Conservation (phyloP, 2,797 vertebrate genomes). For the Sternotherus odoratus region DNA sequence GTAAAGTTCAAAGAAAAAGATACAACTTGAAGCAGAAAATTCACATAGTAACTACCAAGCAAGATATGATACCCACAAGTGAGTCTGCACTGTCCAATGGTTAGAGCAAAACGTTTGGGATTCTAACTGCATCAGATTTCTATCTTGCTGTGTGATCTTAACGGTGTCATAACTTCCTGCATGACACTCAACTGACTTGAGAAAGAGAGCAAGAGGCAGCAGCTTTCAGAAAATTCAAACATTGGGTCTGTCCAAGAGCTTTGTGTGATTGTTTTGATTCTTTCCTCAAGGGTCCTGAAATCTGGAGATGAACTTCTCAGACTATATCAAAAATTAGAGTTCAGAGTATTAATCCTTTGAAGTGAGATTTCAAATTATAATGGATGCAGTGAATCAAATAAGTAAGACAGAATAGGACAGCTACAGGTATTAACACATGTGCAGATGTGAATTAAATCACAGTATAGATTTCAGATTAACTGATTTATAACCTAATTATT, state of each 20-base stretch:
- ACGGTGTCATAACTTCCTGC: neutral
- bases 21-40: neutral
- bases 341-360: slow-evolving; percentile 58
- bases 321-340: slow-evolving; percentile 17
- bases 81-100: neutral
- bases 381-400: slow-evolving; percentile 7
- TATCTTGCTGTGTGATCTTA: neutral
- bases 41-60: neutral
- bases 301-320: slow-evolving; percentile 39
- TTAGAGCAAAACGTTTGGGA: neutral
- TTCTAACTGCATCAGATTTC: neutral
- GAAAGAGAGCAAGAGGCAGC: neutral
- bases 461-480: neutral
- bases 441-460: slow-evolving; percentile 41
- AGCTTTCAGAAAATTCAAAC: slow-evolving; percentile 34
- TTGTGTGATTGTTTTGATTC: slow-evolving; percentile 2
- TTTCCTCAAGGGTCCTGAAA: slow-evolving; percentile 26
- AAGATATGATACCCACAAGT: neutral
- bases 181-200: neutral
- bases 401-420: slow-evolving; percentile 35
- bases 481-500: slow-evolving; percentile 38
- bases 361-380: slow-evolving; percentile 53
- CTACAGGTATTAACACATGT: slow-evolving; percentile 32
- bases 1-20: neutral
- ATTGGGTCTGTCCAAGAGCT: neutral